Base-by-base conservation (phyloP, 2,113 vertebrate species). In the Nothoprocta perdicaria region DNA sequence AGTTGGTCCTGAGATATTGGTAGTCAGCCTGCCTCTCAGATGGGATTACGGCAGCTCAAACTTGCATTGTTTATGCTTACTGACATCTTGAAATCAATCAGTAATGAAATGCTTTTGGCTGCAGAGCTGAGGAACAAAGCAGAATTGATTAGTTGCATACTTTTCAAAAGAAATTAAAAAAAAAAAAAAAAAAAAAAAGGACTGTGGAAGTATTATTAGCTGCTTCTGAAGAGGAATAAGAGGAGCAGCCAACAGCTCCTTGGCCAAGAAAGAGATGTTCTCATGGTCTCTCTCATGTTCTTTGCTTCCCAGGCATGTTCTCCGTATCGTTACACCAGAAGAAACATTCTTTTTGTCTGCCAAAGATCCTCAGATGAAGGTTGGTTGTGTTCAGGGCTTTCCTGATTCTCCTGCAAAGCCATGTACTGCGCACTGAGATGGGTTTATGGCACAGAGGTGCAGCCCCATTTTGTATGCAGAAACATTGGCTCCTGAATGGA, bases 321-420 rank as follows among this genome's bases (percentile, higher is more conserved):
- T 97, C 9, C 65, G 45, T 3, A 31, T 98, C 53, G 69, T 95
- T 14, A 97, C 97, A 0, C 98, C 98, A 0, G 98, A 98, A 14
- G 97, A 97, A 18, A 91, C 91, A 0, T 93, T 98, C 14, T 66
- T 89, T 38, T 91, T 98, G 29, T 67, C 76, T 5, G 24, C 95
- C 81, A 95, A 92, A 84, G 91, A 96, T 31, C 69, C 77, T 0
- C 68, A 96, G 71, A 41, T 61, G 57, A 95, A 86, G 96, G 98
- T 98, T 45, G 84, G 92, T 4, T 46, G 14, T 17, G 65, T 55
- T 19, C 29, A 69, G 26, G 24, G 43, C 21, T 15, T 71, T 80
- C 61, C 38, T 71, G 6, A 43, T 65, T 62, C 89, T 33, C 31
- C 26, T 40, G 78, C 65, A 43, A 23, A 26, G 9, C 27, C 18